A percentile compares a stretch with the other conserved stretches of the same genome.
Evolutionary conservation across 2,797 vertebrate species (phyloP).

Genomic region (Urosaurus nigricauda): DNA sequence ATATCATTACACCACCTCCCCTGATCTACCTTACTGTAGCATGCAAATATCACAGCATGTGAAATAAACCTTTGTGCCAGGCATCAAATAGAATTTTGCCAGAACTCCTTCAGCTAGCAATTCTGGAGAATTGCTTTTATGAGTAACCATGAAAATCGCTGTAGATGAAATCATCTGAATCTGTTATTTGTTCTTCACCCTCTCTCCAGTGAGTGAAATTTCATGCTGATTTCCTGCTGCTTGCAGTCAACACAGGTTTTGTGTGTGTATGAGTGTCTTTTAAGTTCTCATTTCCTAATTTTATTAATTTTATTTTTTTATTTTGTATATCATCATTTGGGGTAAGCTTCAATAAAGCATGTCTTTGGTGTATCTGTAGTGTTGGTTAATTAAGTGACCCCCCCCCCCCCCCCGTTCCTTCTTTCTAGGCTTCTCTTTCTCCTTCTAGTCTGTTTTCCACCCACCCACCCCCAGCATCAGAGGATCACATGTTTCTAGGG

Average conservation of each 20-base stretch:
- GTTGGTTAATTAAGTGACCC: too few relatives aligned
- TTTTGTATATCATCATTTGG: too few relatives aligned
- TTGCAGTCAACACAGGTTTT: conserved; percentile 40
- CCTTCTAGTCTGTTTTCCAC: too few relatives aligned
- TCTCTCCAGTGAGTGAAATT: conserved; percentile 50
- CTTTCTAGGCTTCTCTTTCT: too few relatives aligned
- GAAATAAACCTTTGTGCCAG: conserved; percentile 22
- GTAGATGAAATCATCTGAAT: conserved; percentile 47
- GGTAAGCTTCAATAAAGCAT: too few relatives aligned
- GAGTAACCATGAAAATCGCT: conserved; percentile 53
- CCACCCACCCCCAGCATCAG: too few relatives aligned
- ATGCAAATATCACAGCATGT: conserved; percentile 60
- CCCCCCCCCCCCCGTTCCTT: too few relatives aligned
- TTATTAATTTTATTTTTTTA: too few relatives aligned
- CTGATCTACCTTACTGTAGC: conserved; percentile 30
- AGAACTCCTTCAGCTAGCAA: conserved; percentile 40
- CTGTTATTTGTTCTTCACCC: conserved; percentile 51
- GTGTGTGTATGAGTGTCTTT: not conserved
- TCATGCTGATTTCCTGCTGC: conserved; percentile 55
- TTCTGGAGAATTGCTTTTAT: conserved; percentile 39
- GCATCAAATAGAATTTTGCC: conserved; percentile 60
- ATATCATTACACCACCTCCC: conserved; percentile 47
- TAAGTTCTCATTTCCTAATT: too few relatives aligned
- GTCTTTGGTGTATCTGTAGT: too few relatives aligned
- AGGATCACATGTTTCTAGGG: too few relatives aligned